Evolutionary conservation across 2,113 vertebrate genomes (phyloP), one percentile per base, ranked within the genome.

Genomic region (Archilochus colubris): DNA sequence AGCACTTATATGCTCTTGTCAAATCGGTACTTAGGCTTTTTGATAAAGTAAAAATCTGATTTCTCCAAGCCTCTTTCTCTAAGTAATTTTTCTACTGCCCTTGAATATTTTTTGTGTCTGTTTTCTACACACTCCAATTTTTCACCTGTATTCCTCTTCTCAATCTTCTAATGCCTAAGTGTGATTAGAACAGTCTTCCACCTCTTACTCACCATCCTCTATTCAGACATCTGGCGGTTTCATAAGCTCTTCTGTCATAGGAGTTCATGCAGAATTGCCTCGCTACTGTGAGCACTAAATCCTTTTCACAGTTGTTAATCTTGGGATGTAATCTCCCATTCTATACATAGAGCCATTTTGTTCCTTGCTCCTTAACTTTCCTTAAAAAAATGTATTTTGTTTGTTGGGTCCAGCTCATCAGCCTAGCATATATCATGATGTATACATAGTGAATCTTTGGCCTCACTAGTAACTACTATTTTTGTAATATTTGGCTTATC

Each of bases 141-240:
- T 95, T 94, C 48, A 77, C 59, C 40, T 80, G 24, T 82, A 62
- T 82, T 94, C 59, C 22, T 40, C 33, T 63, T 91, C 70, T 84
- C 55, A 80, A 51, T 91, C 72, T 86, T 91, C 40, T 90, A 88
- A 91, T 70, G 46, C 72, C 36, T 58, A 17, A 62, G 36, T 91
- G 51, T 94, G 79, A 89, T 91, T 96, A 88, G 87, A 95, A 88
- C 55, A 80, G 46, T 54, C 72, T 82, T 76, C 55, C 20, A 44
- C 22, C 46, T 83, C 68, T 64, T 75, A 43, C 43, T 59, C 36
- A 51, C 57, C 74, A 28, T 88, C 28, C 38, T 82, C 24, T 55
- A 36, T 54, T 91, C 43, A 43, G 80, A n/a, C 24, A 62, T 24
- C 22, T 50, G 43, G 54, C 40, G 61, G 67, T 91, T 89, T 69